Evolutionary conservation across 2,797 vertebrate genomes (phyloP), one percentile per base, ranked within the genome.

Genomic region (Parauchenoglanis ngamensis): DNA sequence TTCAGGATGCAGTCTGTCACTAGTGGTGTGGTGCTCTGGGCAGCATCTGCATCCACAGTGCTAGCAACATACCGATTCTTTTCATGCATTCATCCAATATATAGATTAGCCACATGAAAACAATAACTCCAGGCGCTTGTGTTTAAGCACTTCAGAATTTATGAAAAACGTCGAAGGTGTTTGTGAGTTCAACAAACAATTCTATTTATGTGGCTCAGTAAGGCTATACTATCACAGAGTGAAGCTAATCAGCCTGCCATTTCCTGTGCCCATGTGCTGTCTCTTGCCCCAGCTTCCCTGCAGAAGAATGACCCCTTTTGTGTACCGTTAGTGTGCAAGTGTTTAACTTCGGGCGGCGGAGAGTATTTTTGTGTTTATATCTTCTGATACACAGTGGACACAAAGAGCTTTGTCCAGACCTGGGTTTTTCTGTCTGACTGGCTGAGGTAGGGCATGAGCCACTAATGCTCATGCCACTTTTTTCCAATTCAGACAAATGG

Each of bases 191-290:
- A 23, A 2, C 84, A 94, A 92, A 98, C 97, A 98, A 97, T 95
- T 96, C 96, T 98, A 97, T 98, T 94, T 96, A 93, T 92, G 93
- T 94, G 93, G 95, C 54, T 52, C 95, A 95, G 95, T 63, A 95
- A 94, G 96, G n/a, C 96, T 96, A 96, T 95, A 94, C 95, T 98
- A 97, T 98, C 97, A 96, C 96, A 97, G 96, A 96, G 95, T 96
- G 97, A 98, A 98, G 96, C 96, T 97, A 97, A 98, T 98, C 97
- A 97, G 96, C 93, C 96, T 96, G 96, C 97, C 96, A 96, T 98
- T 98, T 99, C 97, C 97, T 96, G 82, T 96, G 95, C 95, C 94
- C 96, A 95, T 97, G 96, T 96, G 95, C 96, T 94, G 96, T 94
- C 95, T 95, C 96, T 97, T 93, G 85, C 95, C 96, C 94, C 94